Conservation (phyloP, 2,888 invertebrate genomes). For the Dioctria linearis region DNA sequence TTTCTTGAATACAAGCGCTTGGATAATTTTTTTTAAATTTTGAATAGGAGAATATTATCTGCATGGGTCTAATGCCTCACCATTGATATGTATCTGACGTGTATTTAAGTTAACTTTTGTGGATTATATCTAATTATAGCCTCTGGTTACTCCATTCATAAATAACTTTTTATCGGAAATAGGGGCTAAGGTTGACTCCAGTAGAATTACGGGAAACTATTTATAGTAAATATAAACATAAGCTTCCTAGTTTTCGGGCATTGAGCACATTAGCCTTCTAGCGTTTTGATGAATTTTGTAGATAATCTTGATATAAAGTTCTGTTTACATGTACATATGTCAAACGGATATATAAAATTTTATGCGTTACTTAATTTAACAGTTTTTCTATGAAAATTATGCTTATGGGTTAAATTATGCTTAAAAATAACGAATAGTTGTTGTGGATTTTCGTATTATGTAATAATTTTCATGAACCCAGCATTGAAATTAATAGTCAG, state of each 20-base stretch:
- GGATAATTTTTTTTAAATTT: background rate
- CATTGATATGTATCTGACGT: no score
- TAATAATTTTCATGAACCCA: no score
- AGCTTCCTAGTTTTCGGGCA: background rate
- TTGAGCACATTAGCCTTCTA: background rate
- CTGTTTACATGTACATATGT: no score
- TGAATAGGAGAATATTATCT: background rate
- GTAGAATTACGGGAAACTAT: background rate
- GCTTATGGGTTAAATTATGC: no score
- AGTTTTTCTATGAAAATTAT: no score
- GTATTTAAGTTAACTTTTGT: background rate
- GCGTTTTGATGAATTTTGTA: background rate
- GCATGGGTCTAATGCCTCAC: background rate
- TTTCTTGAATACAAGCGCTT: constrained; percentile 4
- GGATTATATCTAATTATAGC: background rate
- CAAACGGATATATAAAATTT: no score
- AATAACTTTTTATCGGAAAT: background rate
- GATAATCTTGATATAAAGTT: no score
- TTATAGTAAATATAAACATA: background rate
- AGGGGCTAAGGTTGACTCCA: background rate
- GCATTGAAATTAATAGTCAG: no score
- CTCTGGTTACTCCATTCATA: background rate
- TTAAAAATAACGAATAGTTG: no score
- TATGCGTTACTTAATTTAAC: no score
- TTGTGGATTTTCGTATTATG: no score